These are phyloP conservation scores for Danio rerio DNA, from an alignment of 2,113 vertebrate genomes.

Conservation along the genomic window GRCz12tu NC_133178.1:13882501-13883000, in stretches of 20 bases:
- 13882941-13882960: no score
- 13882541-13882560: conserved; percentile 84
- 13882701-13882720: conserved; percentile 77
- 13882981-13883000: no score
- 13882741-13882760: conserved; percentile 82
- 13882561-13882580: conserved; percentile 79
- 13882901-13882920: conserved; percentile 19
- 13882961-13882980: no score
- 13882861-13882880: conserved; percentile 3
- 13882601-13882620: conserved; percentile 71
- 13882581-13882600: conserved; percentile 72
- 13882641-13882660: conserved; percentile 76
- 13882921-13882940: no score
- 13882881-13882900: conserved; percentile 24
- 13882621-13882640: conserved; percentile 70
- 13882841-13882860: conserved; percentile 9
- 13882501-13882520: conserved; percentile 72
- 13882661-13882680: conserved; percentile 69
- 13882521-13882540: conserved; percentile 78
- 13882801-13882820: conserved; percentile 74
- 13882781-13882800: conserved; percentile 81
- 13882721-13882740: conserved; percentile 76
- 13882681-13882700: conserved; percentile 61
- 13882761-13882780: conserved; percentile 71
- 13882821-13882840: conserved; percentile 52